These are phyloP conservation scores for Galeopsomyia nigrocyanea DNA, from an alignment of 2,888 invertebrate species.

Conservation along the genomic window DNA sequence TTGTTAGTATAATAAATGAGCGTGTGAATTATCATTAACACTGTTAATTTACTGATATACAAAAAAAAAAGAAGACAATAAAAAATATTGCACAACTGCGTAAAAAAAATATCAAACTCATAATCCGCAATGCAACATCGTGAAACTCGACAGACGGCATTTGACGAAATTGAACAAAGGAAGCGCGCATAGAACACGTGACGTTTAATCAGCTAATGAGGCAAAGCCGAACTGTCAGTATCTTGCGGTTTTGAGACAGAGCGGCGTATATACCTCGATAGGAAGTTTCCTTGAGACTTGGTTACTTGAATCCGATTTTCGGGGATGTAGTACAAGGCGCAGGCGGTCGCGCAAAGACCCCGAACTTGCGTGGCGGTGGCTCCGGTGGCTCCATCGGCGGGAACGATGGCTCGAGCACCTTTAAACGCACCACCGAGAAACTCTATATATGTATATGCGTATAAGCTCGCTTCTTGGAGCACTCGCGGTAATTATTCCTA, in stretches of 20 bases:
- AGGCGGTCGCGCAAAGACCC: conserved; percentile 63
- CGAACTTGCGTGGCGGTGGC: conserved; percentile 63
- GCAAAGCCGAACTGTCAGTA: background rate
- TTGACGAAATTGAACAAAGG: background rate
- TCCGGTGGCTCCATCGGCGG: conserved; percentile 59
- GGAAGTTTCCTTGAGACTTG: conserved; percentile 43
- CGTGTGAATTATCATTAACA: too few species aligned
- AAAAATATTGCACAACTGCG: background rate
- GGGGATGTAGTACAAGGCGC: conserved; percentile 51
- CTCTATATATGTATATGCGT: background rate
- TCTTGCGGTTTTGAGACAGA: background rate
- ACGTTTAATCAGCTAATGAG: conserved; percentile 34
- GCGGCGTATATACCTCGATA: conserved; percentile 35
- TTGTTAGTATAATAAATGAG: too few species aligned
- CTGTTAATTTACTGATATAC: too few species aligned
- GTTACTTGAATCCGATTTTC: conserved; percentile 62
- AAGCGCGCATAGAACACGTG: background rate
- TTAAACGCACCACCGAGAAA: background rate
- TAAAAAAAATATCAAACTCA: background rate
- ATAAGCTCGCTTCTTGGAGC: background rate
- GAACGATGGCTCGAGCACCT: conserved; percentile 65
- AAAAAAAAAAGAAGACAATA: background rate
- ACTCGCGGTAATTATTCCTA: conserved; percentile 21
- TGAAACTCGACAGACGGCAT: too few species aligned
- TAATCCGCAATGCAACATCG: too few species aligned